phyloP scores from a whole-genome alignment of 2,113 vertebrate genomes.

The Hydrochoerus hydrochaeris region DNA sequence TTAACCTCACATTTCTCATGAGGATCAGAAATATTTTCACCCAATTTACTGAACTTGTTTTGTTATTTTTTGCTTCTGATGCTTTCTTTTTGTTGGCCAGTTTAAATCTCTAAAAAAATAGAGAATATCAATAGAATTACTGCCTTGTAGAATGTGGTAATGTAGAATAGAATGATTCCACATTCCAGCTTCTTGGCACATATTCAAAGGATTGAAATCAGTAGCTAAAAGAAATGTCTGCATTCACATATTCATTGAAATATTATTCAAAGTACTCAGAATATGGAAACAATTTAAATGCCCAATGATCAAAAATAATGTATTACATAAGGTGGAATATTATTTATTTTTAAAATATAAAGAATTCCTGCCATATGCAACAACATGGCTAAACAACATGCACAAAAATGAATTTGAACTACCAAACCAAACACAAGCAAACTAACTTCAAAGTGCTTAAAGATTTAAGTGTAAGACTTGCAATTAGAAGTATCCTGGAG shows the following conservation, averaged over 20 bases:
- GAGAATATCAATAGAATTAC: background rate
- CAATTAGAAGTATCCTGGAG: background rate
- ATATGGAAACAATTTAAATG: background rate
- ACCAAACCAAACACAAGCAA: background rate
- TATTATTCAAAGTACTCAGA: background rate
- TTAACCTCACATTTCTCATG: background rate
- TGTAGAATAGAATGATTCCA: background rate
- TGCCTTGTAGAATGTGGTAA: background rate
- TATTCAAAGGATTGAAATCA: background rate
- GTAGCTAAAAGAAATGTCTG: background rate
- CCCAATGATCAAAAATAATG: background rate
- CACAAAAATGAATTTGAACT: background rate
- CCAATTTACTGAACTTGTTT: background rate
- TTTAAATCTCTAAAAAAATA: background rate
- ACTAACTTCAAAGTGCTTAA: background rate
- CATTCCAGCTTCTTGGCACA: background rate
- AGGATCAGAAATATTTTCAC: background rate
- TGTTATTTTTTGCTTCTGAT: slow-evolving; percentile 43
- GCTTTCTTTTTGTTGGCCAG: background rate
- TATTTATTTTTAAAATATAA: background rate
- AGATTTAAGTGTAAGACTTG: background rate
- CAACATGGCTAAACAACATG: background rate
- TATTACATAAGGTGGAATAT: background rate
- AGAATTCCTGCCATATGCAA: background rate
- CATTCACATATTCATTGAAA: background rate